Evolutionary conservation across 2,888 invertebrate genomes (phyloP).

Genomic region (Acheta domesticus): DNA sequence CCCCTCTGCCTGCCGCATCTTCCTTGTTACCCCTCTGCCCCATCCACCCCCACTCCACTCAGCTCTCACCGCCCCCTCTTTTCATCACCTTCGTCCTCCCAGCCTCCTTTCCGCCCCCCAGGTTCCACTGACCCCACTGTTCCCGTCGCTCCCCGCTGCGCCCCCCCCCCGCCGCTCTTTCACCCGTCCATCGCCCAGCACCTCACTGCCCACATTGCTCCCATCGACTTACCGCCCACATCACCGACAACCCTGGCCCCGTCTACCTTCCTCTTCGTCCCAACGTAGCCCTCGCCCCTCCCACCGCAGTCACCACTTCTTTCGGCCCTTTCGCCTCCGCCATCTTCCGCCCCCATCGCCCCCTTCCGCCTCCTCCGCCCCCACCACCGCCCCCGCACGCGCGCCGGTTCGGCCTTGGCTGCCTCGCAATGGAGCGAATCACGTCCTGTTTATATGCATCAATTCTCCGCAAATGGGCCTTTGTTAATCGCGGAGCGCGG

Average conservation of each 20-base stretch:
- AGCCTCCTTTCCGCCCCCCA: too few relatives aligned
- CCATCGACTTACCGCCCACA: background rate
- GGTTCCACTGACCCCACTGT: too few relatives aligned
- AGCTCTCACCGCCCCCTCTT: too few relatives aligned
- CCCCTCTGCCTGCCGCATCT: too few relatives aligned
- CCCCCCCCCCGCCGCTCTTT: background rate
- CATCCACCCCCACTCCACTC: too few relatives aligned
- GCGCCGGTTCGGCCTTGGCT: background rate
- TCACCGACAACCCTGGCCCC: background rate
- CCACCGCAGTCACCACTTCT: background rate
- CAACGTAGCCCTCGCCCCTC: background rate
- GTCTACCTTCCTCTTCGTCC: background rate
- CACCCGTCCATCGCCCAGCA: background rate
- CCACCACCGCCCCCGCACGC: background rate
- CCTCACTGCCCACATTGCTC: background rate
- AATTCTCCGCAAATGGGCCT: conserved; percentile 9
- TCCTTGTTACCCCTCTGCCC: too few relatives aligned
- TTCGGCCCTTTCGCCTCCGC: background rate
- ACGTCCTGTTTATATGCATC: conserved; percentile 18
- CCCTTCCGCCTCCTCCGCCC: background rate
- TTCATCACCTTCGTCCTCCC: too few relatives aligned
- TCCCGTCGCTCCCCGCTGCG: background rate
- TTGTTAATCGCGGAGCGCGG: conserved; percentile 1
- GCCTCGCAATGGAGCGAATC: conserved; percentile 11
- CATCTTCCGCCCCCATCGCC: background rate